Percentiles rank a stretch among this genome's conserved stretches.
These are phyloP conservation scores for Limonius californicus DNA, from an alignment of 1,140 invertebrate genomes.

Conservation along the genomic window DNA sequence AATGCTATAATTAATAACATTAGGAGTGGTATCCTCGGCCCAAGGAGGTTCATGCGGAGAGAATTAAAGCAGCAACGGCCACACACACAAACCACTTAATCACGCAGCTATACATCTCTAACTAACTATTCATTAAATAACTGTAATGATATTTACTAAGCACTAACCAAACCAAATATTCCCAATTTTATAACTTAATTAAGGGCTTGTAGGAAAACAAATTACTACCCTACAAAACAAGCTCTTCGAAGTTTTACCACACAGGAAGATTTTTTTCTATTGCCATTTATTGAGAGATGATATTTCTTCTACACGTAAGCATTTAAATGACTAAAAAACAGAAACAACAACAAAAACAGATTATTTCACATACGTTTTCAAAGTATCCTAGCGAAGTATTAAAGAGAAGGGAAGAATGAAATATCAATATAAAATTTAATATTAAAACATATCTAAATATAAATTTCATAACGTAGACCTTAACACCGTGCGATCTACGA, in stretches of 20 bases:
- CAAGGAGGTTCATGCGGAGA: slow-evolving; percentile 1
- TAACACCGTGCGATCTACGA: no score
- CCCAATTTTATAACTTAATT: slow-evolving; percentile 2
- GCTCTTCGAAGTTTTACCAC: no score
- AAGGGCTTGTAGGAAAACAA: not conserved
- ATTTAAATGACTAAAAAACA: no score
- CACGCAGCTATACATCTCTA: slow-evolving; percentile 9
- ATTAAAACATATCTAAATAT: no score
- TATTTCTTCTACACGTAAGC: no score
- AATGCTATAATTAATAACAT: slow-evolving; percentile 13
- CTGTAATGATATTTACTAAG: slow-evolving; percentile 6
- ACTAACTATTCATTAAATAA: slow-evolving; percentile 10
- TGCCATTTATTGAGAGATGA: no score
- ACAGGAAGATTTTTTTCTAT: no score
- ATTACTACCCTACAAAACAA: slow-evolving; percentile 1
- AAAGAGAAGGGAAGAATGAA: no score
- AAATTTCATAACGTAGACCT: no score
- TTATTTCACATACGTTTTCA: no score
- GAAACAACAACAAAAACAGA: not conserved
- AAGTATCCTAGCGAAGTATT: no score
- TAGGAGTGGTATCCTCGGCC: slow-evolving; percentile 6
- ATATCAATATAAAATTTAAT: no score
- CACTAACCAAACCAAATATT: not conserved
- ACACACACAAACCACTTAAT: slow-evolving; percentile 10
- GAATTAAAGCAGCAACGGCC: slow-evolving; percentile 4